Evolutionary conservation across 2,888 invertebrate genomes (phyloP).

Genomic region (Cataglyphis altisquamis): DNA sequence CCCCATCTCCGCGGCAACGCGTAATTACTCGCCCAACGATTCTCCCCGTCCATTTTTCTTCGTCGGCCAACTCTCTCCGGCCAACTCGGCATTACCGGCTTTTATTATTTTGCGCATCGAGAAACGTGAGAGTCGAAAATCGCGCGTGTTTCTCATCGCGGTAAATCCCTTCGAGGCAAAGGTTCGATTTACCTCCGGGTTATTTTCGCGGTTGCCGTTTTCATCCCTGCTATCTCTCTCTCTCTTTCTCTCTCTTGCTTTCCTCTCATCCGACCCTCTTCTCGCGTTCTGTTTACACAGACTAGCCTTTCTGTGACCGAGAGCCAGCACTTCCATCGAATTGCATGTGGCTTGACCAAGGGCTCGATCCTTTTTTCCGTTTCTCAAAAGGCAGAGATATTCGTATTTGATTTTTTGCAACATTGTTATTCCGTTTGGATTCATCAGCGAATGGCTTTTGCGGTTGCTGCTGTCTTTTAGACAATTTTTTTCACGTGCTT

Average conservation of each 20-base stretch:
- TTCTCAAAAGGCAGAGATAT: not conserved
- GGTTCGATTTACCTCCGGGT: constrained; percentile 39
- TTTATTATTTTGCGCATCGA: constrained; percentile 43
- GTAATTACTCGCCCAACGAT: constrained; percentile 47
- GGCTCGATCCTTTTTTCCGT: constrained; percentile 7
- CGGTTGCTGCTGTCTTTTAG: constrained; percentile 14
- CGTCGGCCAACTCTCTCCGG: not conserved
- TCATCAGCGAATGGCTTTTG: constrained; percentile 46
- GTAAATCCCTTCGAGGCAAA: constrained; percentile 16
- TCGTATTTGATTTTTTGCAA: constrained; percentile 17
- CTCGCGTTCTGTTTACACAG: constrained; percentile 6
- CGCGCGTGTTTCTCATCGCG: not conserved
- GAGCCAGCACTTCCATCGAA: constrained; percentile 27
- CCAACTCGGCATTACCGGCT: not conserved
- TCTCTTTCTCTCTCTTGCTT: not conserved
- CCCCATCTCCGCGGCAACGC: not conserved
- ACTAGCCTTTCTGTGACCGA: constrained; percentile 3
- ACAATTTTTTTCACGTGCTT: constrained; percentile 13
- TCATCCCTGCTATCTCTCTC: not conserved
- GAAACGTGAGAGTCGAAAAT: constrained; percentile 35
- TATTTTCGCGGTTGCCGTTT: constrained; percentile 35
- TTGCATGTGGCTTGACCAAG: constrained; percentile 33
- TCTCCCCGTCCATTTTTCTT: constrained; percentile 33
- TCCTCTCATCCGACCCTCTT: not conserved
- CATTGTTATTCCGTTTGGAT: constrained; percentile 41